Evolutionary conservation across 1,140 invertebrate species (phyloP).

Genomic region (Aleiodes sp.): DNA sequence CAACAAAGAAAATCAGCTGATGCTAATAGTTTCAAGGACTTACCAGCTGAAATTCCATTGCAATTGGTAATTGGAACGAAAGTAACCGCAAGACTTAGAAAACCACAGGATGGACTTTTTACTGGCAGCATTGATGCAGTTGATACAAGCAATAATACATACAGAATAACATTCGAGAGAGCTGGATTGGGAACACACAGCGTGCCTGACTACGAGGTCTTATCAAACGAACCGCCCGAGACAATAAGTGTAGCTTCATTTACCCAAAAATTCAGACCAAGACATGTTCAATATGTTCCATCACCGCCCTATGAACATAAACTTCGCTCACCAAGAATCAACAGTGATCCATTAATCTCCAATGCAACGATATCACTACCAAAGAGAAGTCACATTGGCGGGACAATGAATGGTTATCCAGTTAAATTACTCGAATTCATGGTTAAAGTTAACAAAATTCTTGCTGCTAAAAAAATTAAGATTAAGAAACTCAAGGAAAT

Average conservation of each 20-base stretch:
- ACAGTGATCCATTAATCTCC: conserved; percentile 69
- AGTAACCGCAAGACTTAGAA: conserved; percentile 89
- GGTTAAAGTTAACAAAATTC: conserved; percentile 87
- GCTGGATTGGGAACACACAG: conserved; percentile 94
- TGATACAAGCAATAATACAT: conserved; percentile 97
- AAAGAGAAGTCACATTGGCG: conserved; percentile 63
- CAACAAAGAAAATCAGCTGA: conserved; percentile 94
- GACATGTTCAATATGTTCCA: conserved; percentile 69
- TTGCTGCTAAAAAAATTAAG: conserved; percentile 84
- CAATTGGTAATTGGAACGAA: conserved; percentile 97
- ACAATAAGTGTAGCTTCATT: conserved; percentile 89
- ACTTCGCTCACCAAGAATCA: conserved; percentile 63
- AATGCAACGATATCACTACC: conserved; percentile 60
- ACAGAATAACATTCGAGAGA: conserved; percentile 96
- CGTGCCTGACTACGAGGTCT: conserved; percentile 95
- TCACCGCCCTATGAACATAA: conserved; percentile 68
- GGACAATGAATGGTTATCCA: conserved; percentile 82
- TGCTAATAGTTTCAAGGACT: conserved; percentile 81
- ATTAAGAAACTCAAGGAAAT: conserved; percentile 84
- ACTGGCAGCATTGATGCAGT: conserved; percentile 96
- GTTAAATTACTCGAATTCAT: conserved; percentile 86
- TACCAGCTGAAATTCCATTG: conserved; percentile 95
- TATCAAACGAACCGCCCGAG: conserved; percentile 91
- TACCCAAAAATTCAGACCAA: conserved; percentile 81
- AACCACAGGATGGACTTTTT: conserved; percentile 96